These are phyloP conservation scores for Rhamnusium bicolor DNA, from an alignment of 2,888 invertebrate genomes.

Conservation along the genomic window DNA sequence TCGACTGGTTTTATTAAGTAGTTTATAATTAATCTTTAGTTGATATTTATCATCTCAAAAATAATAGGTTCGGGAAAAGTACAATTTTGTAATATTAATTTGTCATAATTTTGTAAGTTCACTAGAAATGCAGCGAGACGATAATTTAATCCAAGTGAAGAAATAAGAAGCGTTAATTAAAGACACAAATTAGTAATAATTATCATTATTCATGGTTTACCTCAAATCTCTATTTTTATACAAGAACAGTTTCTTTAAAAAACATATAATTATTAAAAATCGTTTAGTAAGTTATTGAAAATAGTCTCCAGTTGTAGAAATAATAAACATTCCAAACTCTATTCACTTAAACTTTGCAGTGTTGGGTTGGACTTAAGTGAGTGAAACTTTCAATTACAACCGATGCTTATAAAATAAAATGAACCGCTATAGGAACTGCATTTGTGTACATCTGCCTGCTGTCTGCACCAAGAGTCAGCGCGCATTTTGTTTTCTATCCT, in stretches of 20 bases:
- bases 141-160: not conserved
- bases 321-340: too few relatives aligned
- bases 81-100: not conserved
- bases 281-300: not conserved
- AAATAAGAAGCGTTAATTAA: conserved; percentile 14
- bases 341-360: too few relatives aligned
- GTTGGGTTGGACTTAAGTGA: too few relatives aligned
- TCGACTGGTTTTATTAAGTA: too few relatives aligned
- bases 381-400: too few relatives aligned
- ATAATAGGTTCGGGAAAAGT: not conserved
- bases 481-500: too few relatives aligned
- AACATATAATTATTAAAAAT: not conserved
- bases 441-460: too few relatives aligned
- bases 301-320: too few relatives aligned
- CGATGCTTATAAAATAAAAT: too few relatives aligned
- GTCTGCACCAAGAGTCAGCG: too few relatives aligned
- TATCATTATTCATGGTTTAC: not conserved
- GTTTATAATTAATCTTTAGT: too few relatives aligned
- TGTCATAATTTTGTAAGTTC: conserved; percentile 5
- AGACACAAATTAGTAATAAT: not conserved
- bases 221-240: not conserved
- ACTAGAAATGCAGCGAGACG: not conserved
- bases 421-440: too few relatives aligned
- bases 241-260: conserved; percentile 1
- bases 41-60: not conserved